Base-by-base conservation (phyloP, 2,888 invertebrate species). In the Euzetes globulus region DNA sequence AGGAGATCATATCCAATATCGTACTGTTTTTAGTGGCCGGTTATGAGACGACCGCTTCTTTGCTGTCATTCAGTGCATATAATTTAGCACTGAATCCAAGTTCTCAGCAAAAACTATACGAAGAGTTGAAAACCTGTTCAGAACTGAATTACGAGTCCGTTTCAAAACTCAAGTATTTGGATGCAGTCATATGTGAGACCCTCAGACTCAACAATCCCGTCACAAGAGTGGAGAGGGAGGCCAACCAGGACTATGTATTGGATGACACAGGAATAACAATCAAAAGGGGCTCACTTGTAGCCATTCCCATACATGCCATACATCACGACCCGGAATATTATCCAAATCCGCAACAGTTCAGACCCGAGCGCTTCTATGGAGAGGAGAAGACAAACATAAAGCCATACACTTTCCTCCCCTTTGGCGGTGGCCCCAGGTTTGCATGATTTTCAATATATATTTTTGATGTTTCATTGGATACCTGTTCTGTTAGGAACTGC, bases 241-340 rank as follows among this genome's bases (percentile, higher is more conserved):
- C 72, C 3, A 27, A 25, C n/a, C 17, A 50, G 7, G 72, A 72
- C 15, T 72, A 72, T 22, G 58, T n/a, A n/a, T 50, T 72, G 29
- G 29, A 13, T 6, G 27, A 27, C 47, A 74, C 19, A 25, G 58
- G 25, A 1, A 65, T 65, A 45, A 4, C 15, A 11, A 15, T 75
- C 13, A 45, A 22, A 17, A n/a, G 17, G 1, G 52, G 19, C 0
- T 85, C 84, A 0, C 78, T 83, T n/a, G 80, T 87, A 2, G 83
- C 87, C 25, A 84, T 88, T 63, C 86, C 88, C 15, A 83, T 84
- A 7, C 84, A 85, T 77, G 85, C 86, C 33, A 85, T 88, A 78
- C 88, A 88, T 77, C 86, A 85, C 81, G 88, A 88, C 79, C 85
- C 87, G 0, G 83, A 85, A 1, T 83, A 86, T 78, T 88, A 86